These are phyloP conservation scores for Glaucomys volans DNA, from an alignment of 2,113 vertebrate species.

Conservation along the genomic window DNA sequence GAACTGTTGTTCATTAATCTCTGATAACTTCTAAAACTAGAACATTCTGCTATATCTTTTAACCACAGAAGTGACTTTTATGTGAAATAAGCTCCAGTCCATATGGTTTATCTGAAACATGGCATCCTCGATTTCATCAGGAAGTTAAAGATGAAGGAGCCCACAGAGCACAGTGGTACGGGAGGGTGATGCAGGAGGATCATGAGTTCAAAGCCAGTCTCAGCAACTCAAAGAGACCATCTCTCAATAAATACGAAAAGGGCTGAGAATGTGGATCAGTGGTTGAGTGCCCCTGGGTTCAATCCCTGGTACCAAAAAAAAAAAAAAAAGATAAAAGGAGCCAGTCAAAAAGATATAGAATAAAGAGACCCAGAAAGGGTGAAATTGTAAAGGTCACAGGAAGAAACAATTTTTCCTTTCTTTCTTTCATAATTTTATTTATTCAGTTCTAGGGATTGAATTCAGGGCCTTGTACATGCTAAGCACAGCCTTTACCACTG, in stretches of 20 bases:
- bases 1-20: not conserved
- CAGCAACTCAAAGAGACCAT: no score
- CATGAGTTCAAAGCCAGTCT: no score
- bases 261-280: no score
- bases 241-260: no score
- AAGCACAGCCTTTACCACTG: not conserved
- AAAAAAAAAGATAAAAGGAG: not conserved
- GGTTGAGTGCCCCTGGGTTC: no score
- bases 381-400: not conserved
- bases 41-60: not conserved
- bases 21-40: not conserved
- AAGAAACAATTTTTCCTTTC: not conserved
- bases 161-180: no score
- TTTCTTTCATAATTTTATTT: slow-evolving; percentile 9
- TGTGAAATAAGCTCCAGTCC: not conserved
- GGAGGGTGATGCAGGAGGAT: no score
- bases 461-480: not conserved
- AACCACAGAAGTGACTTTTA: not conserved
- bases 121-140: not conserved
- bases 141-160: slow-evolving; percentile 8
- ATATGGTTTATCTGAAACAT: not conserved
- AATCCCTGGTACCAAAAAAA: no score
- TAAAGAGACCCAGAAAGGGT: not conserved
- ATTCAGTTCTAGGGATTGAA: not conserved
- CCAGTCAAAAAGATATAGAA: not conserved